Percentiles rank a stretch among this genome's conserved stretches.
phyloP scores from a whole-genome alignment of 2,888 invertebrate genomes.

The Morinoia aosen region DNA sequence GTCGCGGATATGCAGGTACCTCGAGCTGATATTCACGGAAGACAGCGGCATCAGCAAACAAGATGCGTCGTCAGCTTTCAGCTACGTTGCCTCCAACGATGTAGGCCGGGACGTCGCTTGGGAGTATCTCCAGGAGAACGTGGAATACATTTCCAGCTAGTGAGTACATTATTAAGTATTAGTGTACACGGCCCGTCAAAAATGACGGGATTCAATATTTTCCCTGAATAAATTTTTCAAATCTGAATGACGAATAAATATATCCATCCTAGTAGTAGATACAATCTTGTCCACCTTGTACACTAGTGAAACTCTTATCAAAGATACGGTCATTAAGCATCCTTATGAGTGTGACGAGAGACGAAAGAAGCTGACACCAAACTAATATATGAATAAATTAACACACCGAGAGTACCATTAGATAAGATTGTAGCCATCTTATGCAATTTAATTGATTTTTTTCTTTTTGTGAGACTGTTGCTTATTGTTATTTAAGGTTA shows the following conservation, averaged over 20 bases:
- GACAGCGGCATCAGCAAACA: conserved; percentile 86
- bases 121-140: conserved; percentile 83
- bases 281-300: no score
- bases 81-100: conserved; percentile 81
- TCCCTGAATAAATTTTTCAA: no score
- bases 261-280: neutral
- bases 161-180: conserved; percentile 33
- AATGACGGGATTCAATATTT: neutral
- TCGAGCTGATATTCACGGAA: conserved; percentile 81
- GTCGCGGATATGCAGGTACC: conserved; percentile 75
- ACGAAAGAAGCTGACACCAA: no score
- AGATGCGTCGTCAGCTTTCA: conserved; percentile 83
- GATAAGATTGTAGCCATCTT: no score
- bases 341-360: no score
- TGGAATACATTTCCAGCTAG: conserved; percentile 72
- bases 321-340: no score
- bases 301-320: no score
- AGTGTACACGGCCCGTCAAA: neutral
- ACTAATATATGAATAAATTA: no score
- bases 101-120: conserved; percentile 88
- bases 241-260: neutral
- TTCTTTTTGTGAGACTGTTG: no score
- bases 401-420: no score
- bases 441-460: no score
- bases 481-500: no score